Evolutionary conservation across 2,888 invertebrate species (phyloP).

Genomic region (Carterocephalus palaemon): DNA sequence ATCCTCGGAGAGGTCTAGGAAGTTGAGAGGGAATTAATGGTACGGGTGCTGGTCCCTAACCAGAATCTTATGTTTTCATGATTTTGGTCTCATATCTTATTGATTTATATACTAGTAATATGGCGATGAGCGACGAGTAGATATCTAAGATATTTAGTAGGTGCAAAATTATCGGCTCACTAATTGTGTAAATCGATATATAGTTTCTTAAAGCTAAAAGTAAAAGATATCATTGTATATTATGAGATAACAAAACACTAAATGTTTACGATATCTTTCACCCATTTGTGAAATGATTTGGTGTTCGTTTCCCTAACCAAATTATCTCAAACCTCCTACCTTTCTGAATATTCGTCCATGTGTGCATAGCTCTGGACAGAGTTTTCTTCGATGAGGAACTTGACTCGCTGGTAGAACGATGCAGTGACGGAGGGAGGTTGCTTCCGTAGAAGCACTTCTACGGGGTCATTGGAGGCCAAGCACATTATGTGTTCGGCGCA

Average conservation of each 20-base stretch:
- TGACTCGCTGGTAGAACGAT: slow-evolving; percentile 97
- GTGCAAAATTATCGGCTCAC: slow-evolving; percentile 69
- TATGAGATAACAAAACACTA: slow-evolving; percentile 26
- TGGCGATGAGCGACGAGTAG: slow-evolving; percentile 61
- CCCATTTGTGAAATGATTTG: slow-evolving; percentile 64
- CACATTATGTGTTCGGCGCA: slow-evolving; percentile 97
- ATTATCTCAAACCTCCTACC: slow-evolving; percentile 83
- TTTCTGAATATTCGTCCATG: slow-evolving; percentile 98
- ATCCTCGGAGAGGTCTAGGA: slow-evolving; percentile 77
- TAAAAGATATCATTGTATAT: slow-evolving; percentile 58
- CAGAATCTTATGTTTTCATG: slow-evolving; percentile 55
- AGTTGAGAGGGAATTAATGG: slow-evolving; percentile 69
- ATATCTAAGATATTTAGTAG: slow-evolving; percentile 70
- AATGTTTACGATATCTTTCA: slow-evolving; percentile 59
- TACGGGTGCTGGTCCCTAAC: slow-evolving; percentile 70
- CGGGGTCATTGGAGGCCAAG: slow-evolving; percentile 96
- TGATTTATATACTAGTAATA: slow-evolving; percentile 59
- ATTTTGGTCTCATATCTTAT: slow-evolving; percentile 60
- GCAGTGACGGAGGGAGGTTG: slow-evolving; percentile 98
- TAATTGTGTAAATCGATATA: slow-evolving; percentile 64
- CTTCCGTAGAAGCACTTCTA: slow-evolving; percentile 96
- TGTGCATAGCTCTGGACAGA: slow-evolving; percentile 99
- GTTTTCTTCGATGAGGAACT: slow-evolving; percentile 98
- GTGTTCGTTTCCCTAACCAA: slow-evolving; percentile 46
- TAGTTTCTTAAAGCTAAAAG: slow-evolving; percentile 57